A percentile compares a stretch with the other conserved stretches of the same genome.
phyloP scores from a whole-genome alignment of 1,140 invertebrate species.

The Thalassaphorura encarpata region DNA sequence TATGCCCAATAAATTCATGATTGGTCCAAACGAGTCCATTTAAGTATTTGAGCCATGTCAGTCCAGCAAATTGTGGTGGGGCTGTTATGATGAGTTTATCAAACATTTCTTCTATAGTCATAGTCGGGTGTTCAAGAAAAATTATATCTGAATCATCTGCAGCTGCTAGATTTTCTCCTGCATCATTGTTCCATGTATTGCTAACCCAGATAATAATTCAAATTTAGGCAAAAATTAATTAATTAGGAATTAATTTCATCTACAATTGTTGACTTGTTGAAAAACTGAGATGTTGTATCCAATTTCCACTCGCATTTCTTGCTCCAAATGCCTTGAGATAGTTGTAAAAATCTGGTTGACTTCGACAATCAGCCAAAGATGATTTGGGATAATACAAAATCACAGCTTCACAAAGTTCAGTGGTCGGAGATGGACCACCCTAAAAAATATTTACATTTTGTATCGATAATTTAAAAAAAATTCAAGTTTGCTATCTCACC shows the following conservation, averaged over 20 bases:
- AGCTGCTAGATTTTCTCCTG: background rate
- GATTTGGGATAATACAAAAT: constrained; percentile 70
- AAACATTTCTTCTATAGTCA: background rate
- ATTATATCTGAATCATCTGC: constrained; percentile 2
- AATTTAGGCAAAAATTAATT: background rate
- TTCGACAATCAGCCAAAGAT: constrained; percentile 62
- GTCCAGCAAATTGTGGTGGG: background rate
- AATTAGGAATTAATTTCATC: background rate
- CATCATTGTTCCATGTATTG: no score
- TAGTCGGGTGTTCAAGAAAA: background rate
- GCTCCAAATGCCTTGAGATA: constrained; percentile 37
- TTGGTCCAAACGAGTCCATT: constrained; percentile 10
- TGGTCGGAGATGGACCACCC: constrained; percentile 66
- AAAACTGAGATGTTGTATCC: background rate
- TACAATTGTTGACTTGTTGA: background rate
- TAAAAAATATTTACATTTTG: background rate
- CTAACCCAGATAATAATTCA: background rate
- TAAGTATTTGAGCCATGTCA: constrained; percentile 2
- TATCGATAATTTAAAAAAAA: background rate
- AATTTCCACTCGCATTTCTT: background rate
- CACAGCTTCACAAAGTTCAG: constrained; percentile 79
- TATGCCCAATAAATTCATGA: constrained; percentile 3
- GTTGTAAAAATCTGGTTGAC: constrained; percentile 67
- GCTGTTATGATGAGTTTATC: constrained; percentile 1
- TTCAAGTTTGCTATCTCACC: constrained; percentile 28